Base-by-base conservation (phyloP, 2,797 vertebrate genomes). In the Apodemus agrarius region DNA sequence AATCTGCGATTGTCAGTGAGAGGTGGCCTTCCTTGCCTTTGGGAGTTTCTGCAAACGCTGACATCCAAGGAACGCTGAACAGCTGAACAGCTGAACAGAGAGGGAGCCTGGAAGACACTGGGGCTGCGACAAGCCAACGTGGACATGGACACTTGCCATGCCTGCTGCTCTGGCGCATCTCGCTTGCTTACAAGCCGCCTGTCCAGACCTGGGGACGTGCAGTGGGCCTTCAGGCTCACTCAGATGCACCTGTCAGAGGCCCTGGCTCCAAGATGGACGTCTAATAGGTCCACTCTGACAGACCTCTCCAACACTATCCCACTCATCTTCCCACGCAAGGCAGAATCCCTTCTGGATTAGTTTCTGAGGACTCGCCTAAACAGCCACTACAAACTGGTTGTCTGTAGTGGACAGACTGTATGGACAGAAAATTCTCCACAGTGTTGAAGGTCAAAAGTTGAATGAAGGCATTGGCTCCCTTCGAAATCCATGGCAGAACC, bases 401-500 rank as follows among this genome's bases (percentile, higher is more conserved):
- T 17, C 19, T 85, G 6, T n/a, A n/a, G 6, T 49, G 19, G 11
- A n/a, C 29, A 84, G 61, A 46, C 59, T 34, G 9, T 85, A 65
- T 3, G 1, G 17, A 49, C 2, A 31, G 26, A 6, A 40, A 17
- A 29, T 1, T 1, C 9, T 49, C 31, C 24, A 72, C 19, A 67
- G 46, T 52, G 10, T 34, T 14, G 54, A 75, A 69, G 2, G 10
- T 26, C 1, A 3, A 19, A 19, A 9, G 52, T 61, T 90, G 54
- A 63, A 19, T 26, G 43, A 43, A 1, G 6, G 26, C 14, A 21
- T 14, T 21, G 59, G 34, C 46, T 40, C 21, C 52, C 65, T 46
- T 69, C 1, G 14, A 82, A 86, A 29, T 37, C 3, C 0, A 0
- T 3, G 19, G 4, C 31, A 2, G n/a, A 31, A 17, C 1, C 22